These are phyloP conservation scores for Liposcelis brunnea DNA, from an alignment of 2,888 invertebrate species.

Conservation along the genomic window DNA sequence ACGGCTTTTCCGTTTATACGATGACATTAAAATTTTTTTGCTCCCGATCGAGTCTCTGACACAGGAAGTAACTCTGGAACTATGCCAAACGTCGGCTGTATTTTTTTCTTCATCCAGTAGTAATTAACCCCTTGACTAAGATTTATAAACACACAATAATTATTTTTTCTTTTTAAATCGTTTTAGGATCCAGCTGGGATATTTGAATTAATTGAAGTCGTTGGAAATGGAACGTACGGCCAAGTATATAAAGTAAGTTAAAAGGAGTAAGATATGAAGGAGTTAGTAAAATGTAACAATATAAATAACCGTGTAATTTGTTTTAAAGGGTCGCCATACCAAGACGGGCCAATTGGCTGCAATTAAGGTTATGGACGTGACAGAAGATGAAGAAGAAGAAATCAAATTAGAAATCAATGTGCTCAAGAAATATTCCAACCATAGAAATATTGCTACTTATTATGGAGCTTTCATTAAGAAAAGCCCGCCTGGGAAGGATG, in stretches of 20 bases:
- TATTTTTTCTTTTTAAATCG: slow-evolving; percentile 18
- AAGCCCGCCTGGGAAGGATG: slow-evolving; percentile 95
- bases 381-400: slow-evolving; percentile 99
- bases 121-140: background rate
- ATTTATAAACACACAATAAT: background rate
- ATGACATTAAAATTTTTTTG: too few species aligned
- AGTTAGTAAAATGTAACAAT: slow-evolving; percentile 5
- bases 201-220: slow-evolving; percentile 98
- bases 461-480: slow-evolving; percentile 99
- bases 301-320: slow-evolving; percentile 14
- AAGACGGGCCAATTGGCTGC: slow-evolving; percentile 99
- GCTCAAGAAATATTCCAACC: slow-evolving; percentile 93
- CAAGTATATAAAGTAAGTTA: slow-evolving; percentile 92
- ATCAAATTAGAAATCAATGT: slow-evolving; percentile 99
- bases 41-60: too few species aligned
- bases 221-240: slow-evolving; percentile 99
- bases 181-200: slow-evolving; percentile 98
- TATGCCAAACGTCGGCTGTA: too few species aligned
- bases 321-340: slow-evolving; percentile 84
- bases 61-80: too few species aligned
- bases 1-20: too few species aligned
- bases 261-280: background rate
- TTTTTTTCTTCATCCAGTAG: too few species aligned
- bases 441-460: slow-evolving; percentile 98
- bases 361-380: slow-evolving; percentile 99